phyloP scores from a whole-genome alignment of 2,888 invertebrate genomes.

The Nineta flava region DNA sequence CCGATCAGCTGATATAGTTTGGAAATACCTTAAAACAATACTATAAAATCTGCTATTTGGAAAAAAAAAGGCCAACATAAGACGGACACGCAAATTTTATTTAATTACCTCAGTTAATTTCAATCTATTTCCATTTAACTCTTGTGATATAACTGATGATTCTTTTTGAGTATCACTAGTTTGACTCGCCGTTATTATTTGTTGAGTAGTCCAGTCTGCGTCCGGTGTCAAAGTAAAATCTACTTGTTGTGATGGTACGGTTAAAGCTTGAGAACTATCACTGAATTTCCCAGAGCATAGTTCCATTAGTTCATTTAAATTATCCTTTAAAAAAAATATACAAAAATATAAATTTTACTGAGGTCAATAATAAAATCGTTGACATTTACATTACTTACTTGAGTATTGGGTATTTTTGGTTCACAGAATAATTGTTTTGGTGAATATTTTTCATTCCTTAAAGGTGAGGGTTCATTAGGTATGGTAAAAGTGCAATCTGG shows the following conservation, averaged over 20 bases:
- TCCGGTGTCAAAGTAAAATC: not conserved
- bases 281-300: slow-evolving; percentile 33
- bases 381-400: slow-evolving; percentile 12
- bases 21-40: too few species aligned
- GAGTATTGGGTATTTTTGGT: slow-evolving; percentile 22
- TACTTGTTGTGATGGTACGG: not conserved
- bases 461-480: slow-evolving; percentile 19
- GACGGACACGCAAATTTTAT: too few species aligned
- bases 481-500: slow-evolving; percentile 17
- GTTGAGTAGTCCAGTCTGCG: not conserved
- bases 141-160: too few species aligned
- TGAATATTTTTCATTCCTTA: slow-evolving; percentile 16
- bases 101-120: not conserved
- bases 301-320: slow-evolving; percentile 31
- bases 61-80: too few species aligned
- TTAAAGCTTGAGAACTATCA: not conserved
- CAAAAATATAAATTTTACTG: not conserved
- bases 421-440: slow-evolving; percentile 29
- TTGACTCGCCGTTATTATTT: too few species aligned
- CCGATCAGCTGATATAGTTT: too few species aligned
- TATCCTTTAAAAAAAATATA: slow-evolving; percentile 4
- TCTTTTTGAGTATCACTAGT: too few species aligned
- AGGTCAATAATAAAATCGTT: not conserved
- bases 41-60: too few species aligned
- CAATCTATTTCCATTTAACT: not conserved